phyloP scores from a whole-genome alignment of 2,113 vertebrate species.

The Malurus alboscapulatus region DNA sequence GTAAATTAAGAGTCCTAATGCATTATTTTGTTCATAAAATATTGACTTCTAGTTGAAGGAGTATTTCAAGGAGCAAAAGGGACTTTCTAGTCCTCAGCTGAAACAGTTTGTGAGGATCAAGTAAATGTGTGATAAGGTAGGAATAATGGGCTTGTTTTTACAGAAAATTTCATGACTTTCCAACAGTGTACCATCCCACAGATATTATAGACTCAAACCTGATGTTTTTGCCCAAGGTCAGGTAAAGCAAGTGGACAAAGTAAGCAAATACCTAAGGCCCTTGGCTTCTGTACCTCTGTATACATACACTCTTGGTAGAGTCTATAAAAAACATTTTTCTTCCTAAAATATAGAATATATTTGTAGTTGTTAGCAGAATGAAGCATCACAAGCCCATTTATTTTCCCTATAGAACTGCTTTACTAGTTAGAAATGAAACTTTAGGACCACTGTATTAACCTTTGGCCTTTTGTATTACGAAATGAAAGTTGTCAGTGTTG shows the following conservation, averaged over 20 bases:
- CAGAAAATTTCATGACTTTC: background rate
- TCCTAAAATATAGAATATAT: background rate
- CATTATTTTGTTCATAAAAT: background rate
- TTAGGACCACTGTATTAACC: background rate
- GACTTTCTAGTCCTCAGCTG: background rate
- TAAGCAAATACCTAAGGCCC: background rate
- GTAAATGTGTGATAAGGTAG: background rate
- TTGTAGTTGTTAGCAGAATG: background rate
- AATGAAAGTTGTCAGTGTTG: background rate
- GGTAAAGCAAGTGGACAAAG: background rate
- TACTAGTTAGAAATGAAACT: background rate
- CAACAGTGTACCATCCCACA: background rate
- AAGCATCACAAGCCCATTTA: background rate
- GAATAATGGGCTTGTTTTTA: background rate
- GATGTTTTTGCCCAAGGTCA: background rate
- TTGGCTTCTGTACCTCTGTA: background rate
- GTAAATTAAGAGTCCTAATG: background rate
- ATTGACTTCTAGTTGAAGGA: background rate
- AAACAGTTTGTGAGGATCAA: background rate
- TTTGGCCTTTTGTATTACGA: background rate
- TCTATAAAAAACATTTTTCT: background rate
- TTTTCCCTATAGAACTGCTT: background rate
- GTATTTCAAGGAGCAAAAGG: background rate
- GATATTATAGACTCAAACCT: background rate
- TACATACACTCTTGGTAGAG: background rate